Conservation (phyloP, 2,113 vertebrate genomes). For the Zosterops lateralis region DNA sequence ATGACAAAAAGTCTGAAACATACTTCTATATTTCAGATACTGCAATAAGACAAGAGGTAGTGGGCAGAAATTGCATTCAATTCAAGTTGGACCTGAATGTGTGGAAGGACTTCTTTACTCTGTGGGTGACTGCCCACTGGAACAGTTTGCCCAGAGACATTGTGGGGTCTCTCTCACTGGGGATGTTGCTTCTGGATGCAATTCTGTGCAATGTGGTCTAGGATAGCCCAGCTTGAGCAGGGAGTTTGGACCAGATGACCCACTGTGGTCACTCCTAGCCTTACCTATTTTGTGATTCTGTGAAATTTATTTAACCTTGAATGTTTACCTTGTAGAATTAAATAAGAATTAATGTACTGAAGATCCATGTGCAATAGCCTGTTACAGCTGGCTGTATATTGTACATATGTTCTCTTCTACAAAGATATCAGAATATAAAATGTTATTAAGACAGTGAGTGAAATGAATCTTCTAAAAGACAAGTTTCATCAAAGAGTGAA, state of each 20-base stretch:
- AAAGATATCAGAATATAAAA: background rate
- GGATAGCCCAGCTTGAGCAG: background rate
- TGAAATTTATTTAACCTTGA: background rate
- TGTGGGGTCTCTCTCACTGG: background rate
- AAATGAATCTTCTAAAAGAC: background rate
- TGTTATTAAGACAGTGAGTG: background rate
- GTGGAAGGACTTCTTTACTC: background rate
- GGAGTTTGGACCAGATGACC: background rate
- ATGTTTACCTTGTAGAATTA: background rate
- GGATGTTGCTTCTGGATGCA: background rate
- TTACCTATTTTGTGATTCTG: background rate
- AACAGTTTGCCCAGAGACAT: fast-evolving
- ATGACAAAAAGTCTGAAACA: background rate
- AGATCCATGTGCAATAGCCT: background rate
- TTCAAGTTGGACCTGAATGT: background rate
- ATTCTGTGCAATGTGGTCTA: background rate
- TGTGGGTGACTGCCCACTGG: background rate
- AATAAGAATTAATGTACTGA: background rate
- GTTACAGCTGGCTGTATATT: background rate
- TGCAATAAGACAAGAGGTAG: background rate
- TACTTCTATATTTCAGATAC: background rate
- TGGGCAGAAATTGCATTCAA: background rate
- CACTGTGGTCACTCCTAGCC: background rate
- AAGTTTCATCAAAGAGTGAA: background rate
- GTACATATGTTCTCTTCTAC: background rate